Percentiles rank a stretch among this genome's conserved stretches.
Conservation (phyloP, 2,113 vertebrate species). For the Ptilorrhoa leucosticta region DNA sequence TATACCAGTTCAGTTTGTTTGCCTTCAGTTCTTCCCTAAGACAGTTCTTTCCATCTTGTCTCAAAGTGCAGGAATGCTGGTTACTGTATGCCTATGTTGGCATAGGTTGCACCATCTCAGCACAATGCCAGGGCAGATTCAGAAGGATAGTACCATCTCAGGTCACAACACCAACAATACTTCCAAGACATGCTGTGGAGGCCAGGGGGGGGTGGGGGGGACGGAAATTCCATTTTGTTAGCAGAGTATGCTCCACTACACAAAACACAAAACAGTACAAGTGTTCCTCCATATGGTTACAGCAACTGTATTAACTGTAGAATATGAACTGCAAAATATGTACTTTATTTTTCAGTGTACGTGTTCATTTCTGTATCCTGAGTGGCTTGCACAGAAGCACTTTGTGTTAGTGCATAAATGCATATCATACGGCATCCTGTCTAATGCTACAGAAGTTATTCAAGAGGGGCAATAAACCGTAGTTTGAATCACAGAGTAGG, state of each 20-base stretch:
- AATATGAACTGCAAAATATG: background rate
- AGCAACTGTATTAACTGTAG: background rate
- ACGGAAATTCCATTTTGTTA: conserved; percentile 45
- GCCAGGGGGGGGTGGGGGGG: too few species aligned
- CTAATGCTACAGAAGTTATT: background rate
- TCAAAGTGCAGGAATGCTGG: background rate
- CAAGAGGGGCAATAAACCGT: background rate
- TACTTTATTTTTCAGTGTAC: background rate
- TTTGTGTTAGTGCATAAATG: background rate
- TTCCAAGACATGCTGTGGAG: conserved; percentile 50
- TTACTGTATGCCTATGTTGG: conserved; percentile 6
- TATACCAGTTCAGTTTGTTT: background rate
- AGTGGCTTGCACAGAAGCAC: background rate
- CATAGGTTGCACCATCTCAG: conserved; percentile 6
- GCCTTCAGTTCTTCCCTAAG: background rate
- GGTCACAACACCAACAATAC: conserved; percentile 50
- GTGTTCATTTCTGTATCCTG: background rate
- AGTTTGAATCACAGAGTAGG: background rate
- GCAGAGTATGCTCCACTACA: conserved; percentile 24
- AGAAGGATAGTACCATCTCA: conserved; percentile 53
- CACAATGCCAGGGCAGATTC: conserved; percentile 26
- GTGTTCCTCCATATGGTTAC: background rate
- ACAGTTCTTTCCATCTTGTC: background rate
- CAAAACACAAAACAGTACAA: background rate
- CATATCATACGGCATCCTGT: background rate